These are phyloP conservation scores for Fistularia tabacaria DNA, from an alignment of 2,797 vertebrate genomes.

Conservation along the genomic window DNA sequence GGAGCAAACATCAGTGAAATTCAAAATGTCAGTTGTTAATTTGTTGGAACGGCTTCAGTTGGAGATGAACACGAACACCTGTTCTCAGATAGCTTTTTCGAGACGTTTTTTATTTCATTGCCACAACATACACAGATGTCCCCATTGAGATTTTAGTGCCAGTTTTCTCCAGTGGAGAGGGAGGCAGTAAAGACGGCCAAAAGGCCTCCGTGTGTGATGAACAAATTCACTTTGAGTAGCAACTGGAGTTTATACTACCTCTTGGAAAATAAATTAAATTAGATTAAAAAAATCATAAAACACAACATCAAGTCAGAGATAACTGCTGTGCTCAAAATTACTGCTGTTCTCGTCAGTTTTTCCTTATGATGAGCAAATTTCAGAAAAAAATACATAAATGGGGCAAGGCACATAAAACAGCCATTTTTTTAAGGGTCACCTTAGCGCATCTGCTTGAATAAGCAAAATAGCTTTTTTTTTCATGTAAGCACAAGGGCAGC, in stretches of 20 bases:
- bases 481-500: no score
- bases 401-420: no score
- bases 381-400: constrained; percentile 3
- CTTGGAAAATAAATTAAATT: constrained; percentile 35
- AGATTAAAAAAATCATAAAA: constrained; percentile 36
- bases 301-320: constrained; percentile 11
- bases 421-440: neutral
- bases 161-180: constrained; percentile 54
- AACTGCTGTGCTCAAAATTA: constrained; percentile 7
- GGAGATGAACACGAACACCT: constrained; percentile 62
- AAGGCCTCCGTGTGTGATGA: constrained; percentile 42
- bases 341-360: constrained; percentile 20
- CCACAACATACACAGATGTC: constrained; percentile 67
- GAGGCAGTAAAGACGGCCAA: constrained; percentile 58
- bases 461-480: no score
- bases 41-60: constrained; percentile 59
- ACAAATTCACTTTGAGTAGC: constrained; percentile 50
- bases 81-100: constrained; percentile 55
- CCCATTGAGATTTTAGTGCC: constrained; percentile 71
- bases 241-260: constrained; percentile 60
- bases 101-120: constrained; percentile 55
- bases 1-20: constrained; percentile 66
- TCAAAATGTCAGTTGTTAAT: constrained; percentile 68
- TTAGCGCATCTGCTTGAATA: no score
- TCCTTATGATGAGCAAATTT: constrained; percentile 28